phyloP scores from a whole-genome alignment of 2,113 vertebrate species.

The Gila orcuttii region DNA sequence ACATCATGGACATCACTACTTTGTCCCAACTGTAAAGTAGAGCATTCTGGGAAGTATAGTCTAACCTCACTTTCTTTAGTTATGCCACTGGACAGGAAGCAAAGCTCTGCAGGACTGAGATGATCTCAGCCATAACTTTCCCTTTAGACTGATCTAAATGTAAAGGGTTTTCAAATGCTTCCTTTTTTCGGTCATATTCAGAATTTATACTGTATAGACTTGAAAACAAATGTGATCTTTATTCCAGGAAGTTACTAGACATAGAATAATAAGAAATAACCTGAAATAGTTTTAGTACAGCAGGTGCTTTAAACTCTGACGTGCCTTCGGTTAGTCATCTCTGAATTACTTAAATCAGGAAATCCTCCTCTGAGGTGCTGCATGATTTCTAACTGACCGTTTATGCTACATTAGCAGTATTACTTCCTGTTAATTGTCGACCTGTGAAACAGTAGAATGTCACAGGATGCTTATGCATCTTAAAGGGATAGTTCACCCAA shows the following conservation, averaged over 20 bases:
- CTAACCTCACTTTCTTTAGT: conserved; percentile 3
- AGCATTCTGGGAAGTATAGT: conserved; percentile 20
- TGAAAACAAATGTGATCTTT: neutral
- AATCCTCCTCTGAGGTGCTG: neutral
- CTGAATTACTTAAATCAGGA: neutral
- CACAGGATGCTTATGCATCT: neutral
- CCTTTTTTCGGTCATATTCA: neutral
- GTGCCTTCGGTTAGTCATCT: conserved; percentile 9
- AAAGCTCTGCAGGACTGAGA: neutral
- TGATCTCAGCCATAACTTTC: too few species aligned
- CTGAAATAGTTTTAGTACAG: neutral
- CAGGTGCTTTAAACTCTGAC: conserved; percentile 12
- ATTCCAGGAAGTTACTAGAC: neutral
- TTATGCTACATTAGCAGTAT: conserved; percentile 10
- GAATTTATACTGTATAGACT: neutral
- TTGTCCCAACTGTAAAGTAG: conserved; percentile 78
- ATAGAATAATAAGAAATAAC: neutral
- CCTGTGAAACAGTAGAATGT: neutral
- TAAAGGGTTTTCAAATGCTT: neutral
- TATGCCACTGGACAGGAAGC: neutral
- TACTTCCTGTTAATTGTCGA: neutral
- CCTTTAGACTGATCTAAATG: neutral
- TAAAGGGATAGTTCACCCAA: too few species aligned
- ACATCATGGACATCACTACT: conserved; percentile 83
- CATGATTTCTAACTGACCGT: neutral